Base-by-base conservation (phyloP, 2,797 vertebrate genomes). In the Hoplostethus mediterraneus region DNA sequence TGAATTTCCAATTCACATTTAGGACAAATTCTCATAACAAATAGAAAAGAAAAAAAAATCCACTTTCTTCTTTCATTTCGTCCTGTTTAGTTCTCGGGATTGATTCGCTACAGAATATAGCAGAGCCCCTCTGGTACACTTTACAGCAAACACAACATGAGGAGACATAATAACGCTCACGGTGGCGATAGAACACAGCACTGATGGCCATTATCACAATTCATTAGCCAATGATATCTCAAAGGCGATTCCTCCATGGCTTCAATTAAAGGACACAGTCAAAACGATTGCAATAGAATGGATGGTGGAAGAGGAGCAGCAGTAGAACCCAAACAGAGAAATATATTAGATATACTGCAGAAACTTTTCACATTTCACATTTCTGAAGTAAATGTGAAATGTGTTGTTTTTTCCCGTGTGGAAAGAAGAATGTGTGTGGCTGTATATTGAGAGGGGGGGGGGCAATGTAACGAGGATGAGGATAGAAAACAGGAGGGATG, bases 171-270 rank as follows among this genome's bases (percentile, higher is more conserved):
- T 21, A 21, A 21, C 21, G 71, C 63, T 71, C 52, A 36, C 12
- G 58, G 71, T 45, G 56, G 71, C 58, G 57, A 49, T 53, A 48
- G 54, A 82, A 73, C 21, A 21, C 1, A 21, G 60, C 6, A 12
- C 31, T 70, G 61, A 4, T 13, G 25, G 44, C 55, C 65, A 75
- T 77, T 80, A 79, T 70, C 62, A 63, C 77, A 75, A 73, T 68
- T 74, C 36, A 75, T 79, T 80, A 80, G 51, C 49, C 54, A 36
- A 65, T 33, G 58, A 76, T 66, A 68, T 79, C 42, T 74, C 49
- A 52, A 38, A 30, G 70, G 53, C 5, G 30, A 58, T 40, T 77
- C 55, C 59, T 58, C 71, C 63, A 28, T 49, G n/a, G 49, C 48
- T 62, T 67, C 59, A 55, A 73, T 55, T 31, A 74, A 69, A 76